Evolutionary conservation across 2,888 invertebrate species (phyloP).

Genomic region (Phengaris alcon): DNA sequence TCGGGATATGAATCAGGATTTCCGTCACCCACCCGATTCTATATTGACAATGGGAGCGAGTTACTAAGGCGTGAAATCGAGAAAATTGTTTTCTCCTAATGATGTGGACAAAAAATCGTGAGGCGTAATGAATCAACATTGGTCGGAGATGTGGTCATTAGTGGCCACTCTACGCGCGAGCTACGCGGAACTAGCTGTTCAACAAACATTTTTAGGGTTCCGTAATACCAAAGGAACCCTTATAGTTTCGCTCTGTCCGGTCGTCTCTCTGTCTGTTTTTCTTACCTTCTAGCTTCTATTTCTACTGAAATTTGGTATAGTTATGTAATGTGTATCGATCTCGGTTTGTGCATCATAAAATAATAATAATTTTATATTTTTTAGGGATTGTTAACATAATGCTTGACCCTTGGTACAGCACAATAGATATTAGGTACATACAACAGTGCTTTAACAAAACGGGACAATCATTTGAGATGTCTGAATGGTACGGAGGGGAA

Average conservation of each 20-base stretch:
- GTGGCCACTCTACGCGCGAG: too few species aligned
- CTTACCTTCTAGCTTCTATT: too few species aligned
- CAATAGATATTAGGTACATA: not conserved
- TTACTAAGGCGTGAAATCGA: slow-evolving; percentile 57
- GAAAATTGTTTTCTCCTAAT: slow-evolving; percentile 54
- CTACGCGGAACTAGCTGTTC: not conserved
- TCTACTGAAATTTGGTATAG: too few species aligned
- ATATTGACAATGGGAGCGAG: slow-evolving; percentile 47
- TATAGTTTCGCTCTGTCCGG: too few species aligned
- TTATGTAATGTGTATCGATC: too few species aligned
- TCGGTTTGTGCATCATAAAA: too few species aligned
- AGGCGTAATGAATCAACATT: slow-evolving; percentile 36
- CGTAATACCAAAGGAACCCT: too few species aligned
- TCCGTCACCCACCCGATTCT: slow-evolving; percentile 46
- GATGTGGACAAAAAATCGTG: slow-evolving; percentile 55
- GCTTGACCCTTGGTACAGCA: too few species aligned
- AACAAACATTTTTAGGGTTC: too few species aligned
- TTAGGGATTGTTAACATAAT: too few species aligned
- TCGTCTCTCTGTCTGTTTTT: too few species aligned
- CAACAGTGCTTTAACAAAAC: not conserved
- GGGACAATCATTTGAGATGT: slow-evolving; percentile 1
- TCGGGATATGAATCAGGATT: slow-evolving; percentile 62
- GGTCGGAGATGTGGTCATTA: not conserved
- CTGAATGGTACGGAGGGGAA: not conserved
- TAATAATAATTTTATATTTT: too few species aligned